Evolutionary conservation across 2,888 invertebrate species (phyloP).

Genomic region (Ceratothoa steindachneri): DNA sequence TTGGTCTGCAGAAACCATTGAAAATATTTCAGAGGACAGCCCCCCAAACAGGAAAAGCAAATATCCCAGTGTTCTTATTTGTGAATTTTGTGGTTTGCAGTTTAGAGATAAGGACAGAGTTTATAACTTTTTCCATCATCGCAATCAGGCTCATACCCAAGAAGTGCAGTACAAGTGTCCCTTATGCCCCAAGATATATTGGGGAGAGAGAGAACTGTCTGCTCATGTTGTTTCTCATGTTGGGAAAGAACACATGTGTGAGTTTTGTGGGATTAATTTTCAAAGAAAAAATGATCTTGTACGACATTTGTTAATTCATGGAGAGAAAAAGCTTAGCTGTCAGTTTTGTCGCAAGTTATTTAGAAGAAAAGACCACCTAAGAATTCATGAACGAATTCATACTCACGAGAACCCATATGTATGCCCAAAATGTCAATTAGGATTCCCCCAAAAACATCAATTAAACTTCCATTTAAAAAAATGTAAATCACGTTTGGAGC

Average conservation of each 20-base stretch:
- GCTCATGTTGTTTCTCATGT: constrained; percentile 23
- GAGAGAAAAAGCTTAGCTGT: constrained; percentile 19
- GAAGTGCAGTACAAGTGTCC: constrained; percentile 29
- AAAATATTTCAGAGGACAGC: not conserved
- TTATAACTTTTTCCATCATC: constrained; percentile 37
- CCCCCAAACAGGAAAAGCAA: constrained; percentile 17
- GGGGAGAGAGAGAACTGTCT: constrained; percentile 33
- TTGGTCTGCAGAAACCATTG: not conserved
- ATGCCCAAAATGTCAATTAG: constrained; percentile 31
- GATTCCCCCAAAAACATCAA: constrained; percentile 33
- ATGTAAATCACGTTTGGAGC: no score
- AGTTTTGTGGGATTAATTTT: constrained; percentile 33
- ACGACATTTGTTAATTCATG: constrained; percentile 23
- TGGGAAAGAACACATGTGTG: constrained; percentile 32
- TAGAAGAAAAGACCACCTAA: constrained; percentile 33
- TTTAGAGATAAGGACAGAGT: constrained; percentile 37
- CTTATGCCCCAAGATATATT: constrained; percentile 31
- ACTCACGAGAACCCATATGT: constrained; percentile 27
- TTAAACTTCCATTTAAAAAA: constrained; percentile 23
- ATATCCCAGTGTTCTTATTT: constrained; percentile 30
- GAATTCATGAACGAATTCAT: constrained; percentile 36
- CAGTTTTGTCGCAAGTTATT: constrained; percentile 29
- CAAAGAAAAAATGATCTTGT: constrained; percentile 27
- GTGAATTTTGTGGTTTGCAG: constrained; percentile 36
- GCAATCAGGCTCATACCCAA: constrained; percentile 32